Percentiles rank a stretch among this genome's conserved stretches.
Evolutionary conservation across 2,888 invertebrate genomes (phyloP).

Genomic region (Teleogryllus oceanicus): DNA sequence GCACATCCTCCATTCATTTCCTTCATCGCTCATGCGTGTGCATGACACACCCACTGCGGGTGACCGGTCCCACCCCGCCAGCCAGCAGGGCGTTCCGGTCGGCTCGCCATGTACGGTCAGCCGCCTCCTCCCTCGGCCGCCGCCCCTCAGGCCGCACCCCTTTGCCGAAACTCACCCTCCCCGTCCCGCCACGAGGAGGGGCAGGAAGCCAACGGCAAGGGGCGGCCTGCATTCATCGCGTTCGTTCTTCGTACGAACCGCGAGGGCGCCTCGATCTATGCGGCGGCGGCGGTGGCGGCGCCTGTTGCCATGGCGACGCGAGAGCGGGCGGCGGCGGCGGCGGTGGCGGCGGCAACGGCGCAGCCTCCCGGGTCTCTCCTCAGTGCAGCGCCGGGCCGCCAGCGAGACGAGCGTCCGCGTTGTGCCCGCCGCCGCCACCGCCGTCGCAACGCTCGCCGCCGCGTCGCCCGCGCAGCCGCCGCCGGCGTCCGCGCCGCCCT

Average conservation of each 20-base stretch:
- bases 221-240: background rate
- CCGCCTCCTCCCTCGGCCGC: too few species aligned
- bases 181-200: background rate
- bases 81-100: too few species aligned
- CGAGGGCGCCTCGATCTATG: background rate
- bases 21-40: too few species aligned
- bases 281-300: background rate
- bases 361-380: slow-evolving; percentile 1
- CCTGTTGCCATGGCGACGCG: slow-evolving; percentile 18
- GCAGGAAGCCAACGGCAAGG: background rate
- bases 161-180: background rate
- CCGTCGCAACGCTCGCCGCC: background rate
- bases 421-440: background rate
- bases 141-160: background rate
- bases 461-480: background rate
- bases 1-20: too few species aligned
- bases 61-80: too few species aligned
- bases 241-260: background rate
- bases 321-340: background rate
- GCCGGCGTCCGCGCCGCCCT: background rate
- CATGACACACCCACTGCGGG: too few species aligned
- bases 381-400: background rate
- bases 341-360: background rate
- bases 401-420: too few species aligned
- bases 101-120: too few species aligned